These are phyloP conservation scores for Rapana venosa DNA, from an alignment of 2,888 invertebrate species.

Conservation along the genomic window DNA sequence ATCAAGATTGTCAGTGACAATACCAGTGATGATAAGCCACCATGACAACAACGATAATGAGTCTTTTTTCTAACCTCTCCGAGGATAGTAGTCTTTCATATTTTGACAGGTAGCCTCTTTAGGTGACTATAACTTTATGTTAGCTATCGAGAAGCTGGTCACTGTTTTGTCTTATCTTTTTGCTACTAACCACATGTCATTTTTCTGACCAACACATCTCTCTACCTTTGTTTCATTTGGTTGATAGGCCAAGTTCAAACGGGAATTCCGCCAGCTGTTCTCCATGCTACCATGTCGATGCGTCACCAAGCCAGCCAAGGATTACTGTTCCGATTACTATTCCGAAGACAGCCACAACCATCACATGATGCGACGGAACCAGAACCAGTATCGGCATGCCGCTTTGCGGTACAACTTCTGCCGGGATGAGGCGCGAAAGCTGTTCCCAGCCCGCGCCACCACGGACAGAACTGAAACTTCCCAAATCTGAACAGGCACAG, in stretches of 20 bases:
- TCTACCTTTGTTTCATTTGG: background rate
- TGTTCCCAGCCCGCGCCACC: conserved; percentile 20
- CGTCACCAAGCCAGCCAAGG: conserved; percentile 26
- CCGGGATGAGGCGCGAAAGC: conserved; percentile 35
- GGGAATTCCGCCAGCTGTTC: conserved; percentile 50
- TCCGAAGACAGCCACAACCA: conserved; percentile 44
- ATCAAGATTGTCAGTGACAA: no score
- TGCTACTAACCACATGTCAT: no score
- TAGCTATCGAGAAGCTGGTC: no score
- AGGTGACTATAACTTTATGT: no score
- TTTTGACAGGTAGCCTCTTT: no score
- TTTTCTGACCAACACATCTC: background rate
- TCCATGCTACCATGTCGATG: conserved; percentile 44
- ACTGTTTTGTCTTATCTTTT: no score
- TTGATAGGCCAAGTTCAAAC: conserved; percentile 50
- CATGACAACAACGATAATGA: no score
- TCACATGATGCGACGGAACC: conserved; percentile 13
- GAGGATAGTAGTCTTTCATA: no score
- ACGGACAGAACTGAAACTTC: conserved; percentile 9
- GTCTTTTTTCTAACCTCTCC: no score
- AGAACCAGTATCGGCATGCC: conserved; percentile 45
- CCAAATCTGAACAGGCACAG: conserved; percentile 14
- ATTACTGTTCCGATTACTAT: conserved; percentile 46
- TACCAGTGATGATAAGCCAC: no score
- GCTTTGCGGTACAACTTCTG: conserved; percentile 51